Evolutionary conservation across 2,888 invertebrate species (phyloP), one percentile per base, ranked within the genome.

Genomic region (Aphidoletes aphidimyza): DNA sequence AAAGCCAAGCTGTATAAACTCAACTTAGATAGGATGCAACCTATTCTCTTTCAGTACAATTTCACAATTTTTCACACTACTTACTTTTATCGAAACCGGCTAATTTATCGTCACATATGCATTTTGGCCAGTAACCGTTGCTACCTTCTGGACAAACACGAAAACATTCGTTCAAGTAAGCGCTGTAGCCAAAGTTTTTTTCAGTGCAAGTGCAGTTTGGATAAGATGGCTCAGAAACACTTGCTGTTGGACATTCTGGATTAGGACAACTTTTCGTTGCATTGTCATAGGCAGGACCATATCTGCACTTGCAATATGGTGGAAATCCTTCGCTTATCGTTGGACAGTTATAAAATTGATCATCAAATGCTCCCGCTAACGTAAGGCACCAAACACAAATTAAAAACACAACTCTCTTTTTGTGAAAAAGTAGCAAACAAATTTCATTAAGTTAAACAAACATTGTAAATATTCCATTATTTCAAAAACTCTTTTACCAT

Each of bases 171-270:
- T 83, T 83, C 9, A 83, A 26, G 36, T 30, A 30, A 17, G 39
- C 36, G 30, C 83, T 83, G 83, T 36, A 83, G 9, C 19, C 83
- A 22, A 36, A 83, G 19, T 83, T 83, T 30, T 34, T 34, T 36
- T 34, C 6, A 19, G 36, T 36, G 36, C 83, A 83, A 17, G 37
- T 83, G 39, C 83, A 83, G 17, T 83, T 34, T 19, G 83, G 83
- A 83, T 83, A 83, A 47, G 47, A 47, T 47, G 47, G 17, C 17
- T 37, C 14, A 22, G 37, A 19, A 17, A 19, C 30, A 19, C 36
- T 83, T 2, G 36, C 83, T 2, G 47, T 47, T 36, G 83, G 83
- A 83, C 83, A 83, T 36, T 83, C 37, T 37, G 83, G 83, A 83
- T 36, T 83, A 5, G 83, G 83, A 36, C 83, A 83, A 36, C 36